These are phyloP conservation scores for Xenus cinereus DNA, from an alignment of 2,113 vertebrate genomes.

Conservation along the genomic window DNA sequence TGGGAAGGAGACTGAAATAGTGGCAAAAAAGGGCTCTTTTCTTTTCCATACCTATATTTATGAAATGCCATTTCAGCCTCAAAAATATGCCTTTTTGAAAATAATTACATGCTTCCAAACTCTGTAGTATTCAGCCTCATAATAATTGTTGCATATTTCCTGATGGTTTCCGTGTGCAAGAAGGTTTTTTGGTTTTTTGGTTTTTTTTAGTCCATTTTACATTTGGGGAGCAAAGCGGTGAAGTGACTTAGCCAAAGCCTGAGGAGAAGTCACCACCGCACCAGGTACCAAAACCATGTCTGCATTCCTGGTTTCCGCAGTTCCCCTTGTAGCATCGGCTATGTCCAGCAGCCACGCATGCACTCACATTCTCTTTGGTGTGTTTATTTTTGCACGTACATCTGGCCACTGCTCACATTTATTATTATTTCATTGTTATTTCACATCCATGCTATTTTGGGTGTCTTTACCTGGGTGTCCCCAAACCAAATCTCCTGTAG, in stretches of 20 bases:
- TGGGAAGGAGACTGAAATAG: background rate
- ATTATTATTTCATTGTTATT: background rate
- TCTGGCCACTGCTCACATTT: background rate
- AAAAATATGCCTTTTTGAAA: background rate
- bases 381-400: background rate
- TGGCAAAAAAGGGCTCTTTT: background rate
- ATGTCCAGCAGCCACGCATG: rapidly evolving
- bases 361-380: rapidly evolving
- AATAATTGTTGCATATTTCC: background rate
- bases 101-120: background rate
- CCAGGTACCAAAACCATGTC: rapidly evolving
- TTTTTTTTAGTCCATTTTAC: background rate
- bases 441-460: background rate
- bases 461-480: background rate
- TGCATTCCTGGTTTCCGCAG: background rate
- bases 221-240: background rate
- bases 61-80: background rate
- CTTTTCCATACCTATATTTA: background rate
- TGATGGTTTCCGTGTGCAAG: background rate
- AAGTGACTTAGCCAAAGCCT: background rate
- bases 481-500: background rate
- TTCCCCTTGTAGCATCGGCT: background rate
- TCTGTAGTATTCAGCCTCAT: background rate
- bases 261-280: background rate
- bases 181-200: background rate